Base-by-base conservation (phyloP, 2,113 vertebrate species). In the Chlorodrepanis virens region DNA sequence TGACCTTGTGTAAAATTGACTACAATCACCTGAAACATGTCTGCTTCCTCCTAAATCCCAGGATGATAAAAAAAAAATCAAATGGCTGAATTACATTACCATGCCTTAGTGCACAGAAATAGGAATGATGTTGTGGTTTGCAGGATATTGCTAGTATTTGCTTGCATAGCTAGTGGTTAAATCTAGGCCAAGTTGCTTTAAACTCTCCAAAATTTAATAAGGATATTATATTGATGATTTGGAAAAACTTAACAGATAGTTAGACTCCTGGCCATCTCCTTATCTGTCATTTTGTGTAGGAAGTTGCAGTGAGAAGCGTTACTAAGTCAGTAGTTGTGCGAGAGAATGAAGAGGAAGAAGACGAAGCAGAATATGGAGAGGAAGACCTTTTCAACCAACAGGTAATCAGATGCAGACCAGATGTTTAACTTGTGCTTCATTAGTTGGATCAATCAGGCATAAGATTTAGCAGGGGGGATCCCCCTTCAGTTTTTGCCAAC, bases 381-480 rank as follows among this genome's bases (percentile, higher is more conserved):
- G 99, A 99, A 83, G 98, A 99, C 40, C 97, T 98, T 44, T 98
- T 97, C 93, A 98, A 99, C 87, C 98, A 98, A 9, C 98, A 99
- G 98, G 99, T 98, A 97, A 94, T 21, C 23, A 74, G 11, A 71
- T 47, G n/a, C 31, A 60, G 33, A 53, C 8, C 11, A 40, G 22
- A 21, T 27, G 13, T 83, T 78, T 76, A 63, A 63, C 44, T 93
- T 69, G 10, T 52, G 40, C 23, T 42, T 93, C 4, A 1, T 9
- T 35, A 35, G 22, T 20, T 61, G 33, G 39, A 19, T 87, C 57
- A 31, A 33, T 72, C 21, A 17, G 60, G 17, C 6, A 8, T 21
- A 31, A 75, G 9, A 35, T 60, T 53, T 29, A 8, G 33, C 2
- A 17, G 13, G 3, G 10, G 10, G 5, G 2, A 33, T 39, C 22